Base-by-base conservation (phyloP, 2,113 vertebrate species). In the Ancistrus triradiatus region DNA sequence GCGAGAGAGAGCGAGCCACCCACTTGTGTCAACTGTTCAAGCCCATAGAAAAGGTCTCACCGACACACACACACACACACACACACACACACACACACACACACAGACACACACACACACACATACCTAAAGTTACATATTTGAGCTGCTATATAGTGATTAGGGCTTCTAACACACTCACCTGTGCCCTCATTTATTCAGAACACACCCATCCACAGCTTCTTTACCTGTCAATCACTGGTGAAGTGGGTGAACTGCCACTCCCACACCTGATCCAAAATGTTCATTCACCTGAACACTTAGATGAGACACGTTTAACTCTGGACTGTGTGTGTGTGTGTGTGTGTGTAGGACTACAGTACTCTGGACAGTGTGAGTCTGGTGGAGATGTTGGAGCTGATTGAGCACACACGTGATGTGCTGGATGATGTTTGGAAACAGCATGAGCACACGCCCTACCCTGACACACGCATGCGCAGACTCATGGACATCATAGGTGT, bases 351-450 rank as follows among this genome's bases (percentile, higher is more conserved):
- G 95, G 91, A 92, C 59, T 98, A 91, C 70, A 85, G 73, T 63
- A 90, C 83, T 63, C 84, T 98, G 55, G 93, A 96, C 50, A 81
- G 80, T 47, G 83, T 95, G 0, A 84, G 91, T 4, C 85, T 99
- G 73, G 43, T 84, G 70, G 94, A 98, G 79, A 90, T 88, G 19
- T 78, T 86, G 67, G 93, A 98, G 74, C 82, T 98, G 77, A 90
- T 95, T 59, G 95, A 98, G 46, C 83, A 84, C 17, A 94, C 93
- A 51, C 91, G 80, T 21, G 91, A 95, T 13, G 73, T 84, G 2
- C 73, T 98, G 47, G 95, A 99, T 72, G 87, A 90, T 38, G 86
- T 97, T 7, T 99, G 96, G 96, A 89, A 91, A 63, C 96, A 99
- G 77, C 89, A 89, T 2, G 95, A 99, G 6, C 84, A 93, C 2